Conservation (phyloP, 2,797 vertebrate genomes). For the Manis javanica region DNA sequence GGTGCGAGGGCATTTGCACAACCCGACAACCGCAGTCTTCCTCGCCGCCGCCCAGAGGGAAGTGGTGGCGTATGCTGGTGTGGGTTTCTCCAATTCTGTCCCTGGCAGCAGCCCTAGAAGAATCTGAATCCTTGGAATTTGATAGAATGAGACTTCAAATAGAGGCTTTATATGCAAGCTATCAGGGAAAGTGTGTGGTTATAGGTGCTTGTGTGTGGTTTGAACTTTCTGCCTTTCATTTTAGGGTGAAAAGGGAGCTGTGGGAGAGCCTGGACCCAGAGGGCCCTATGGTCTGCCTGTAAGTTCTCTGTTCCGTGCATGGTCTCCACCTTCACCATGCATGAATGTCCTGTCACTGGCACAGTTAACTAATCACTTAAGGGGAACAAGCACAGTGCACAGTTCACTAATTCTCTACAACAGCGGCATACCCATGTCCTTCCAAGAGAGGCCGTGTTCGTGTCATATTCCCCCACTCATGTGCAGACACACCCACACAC, state of each 20-base stretch:
- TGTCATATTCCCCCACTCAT: background rate
- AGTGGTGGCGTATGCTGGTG: background rate
- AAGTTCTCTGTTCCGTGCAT: conserved; percentile 84
- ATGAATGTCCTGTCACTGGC: background rate
- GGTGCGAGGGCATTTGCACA: background rate
- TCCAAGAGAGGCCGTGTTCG: background rate
- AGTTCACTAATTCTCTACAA: background rate
- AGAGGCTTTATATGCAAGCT: background rate
- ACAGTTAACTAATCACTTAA: background rate
- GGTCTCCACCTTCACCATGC: background rate
- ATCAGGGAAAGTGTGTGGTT: background rate
- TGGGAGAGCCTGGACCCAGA: conserved; percentile 95
- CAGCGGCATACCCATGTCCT: background rate
- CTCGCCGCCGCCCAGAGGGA: background rate
- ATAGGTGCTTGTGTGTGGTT: background rate
- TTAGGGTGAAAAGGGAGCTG: conserved; percentile 95
- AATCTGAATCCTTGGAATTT: background rate
- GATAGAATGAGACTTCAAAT: background rate
- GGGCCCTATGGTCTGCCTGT: conserved; percentile 98
- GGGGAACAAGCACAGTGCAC: background rate
- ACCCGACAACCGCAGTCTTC: fast-evolving
- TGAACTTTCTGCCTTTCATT: conserved; percentile 76
- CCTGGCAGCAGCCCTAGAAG: background rate
- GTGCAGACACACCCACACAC: background rate
- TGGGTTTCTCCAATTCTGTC: background rate